Percentiles rank a stretch among this genome's conserved stretches.
These are phyloP conservation scores for Pycnomerus fuliginosus DNA, from an alignment of 2,888 invertebrate species.

Conservation along the genomic window DNA sequence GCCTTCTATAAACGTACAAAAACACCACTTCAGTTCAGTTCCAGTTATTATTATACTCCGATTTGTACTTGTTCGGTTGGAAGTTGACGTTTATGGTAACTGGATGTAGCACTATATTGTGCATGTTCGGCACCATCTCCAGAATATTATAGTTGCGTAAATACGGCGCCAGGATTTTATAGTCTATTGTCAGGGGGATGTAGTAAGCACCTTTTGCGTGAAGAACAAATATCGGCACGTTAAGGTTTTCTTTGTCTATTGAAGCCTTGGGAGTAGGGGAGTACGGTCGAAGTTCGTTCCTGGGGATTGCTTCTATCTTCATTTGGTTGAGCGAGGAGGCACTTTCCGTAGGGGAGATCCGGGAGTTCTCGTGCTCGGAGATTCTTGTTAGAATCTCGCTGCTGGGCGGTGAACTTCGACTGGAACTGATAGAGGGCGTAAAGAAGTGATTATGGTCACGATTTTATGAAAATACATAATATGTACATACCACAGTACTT, in stretches of 20 bases:
- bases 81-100: constrained; percentile 90
- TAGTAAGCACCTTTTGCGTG: constrained; percentile 89
- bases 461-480: no score
- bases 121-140: constrained; percentile 56
- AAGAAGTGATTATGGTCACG: no score
- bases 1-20: constrained; percentile 32
- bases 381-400: constrained; percentile 47
- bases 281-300: constrained; percentile 30
- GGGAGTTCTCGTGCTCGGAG: constrained; percentile 43
- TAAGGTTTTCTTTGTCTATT: constrained; percentile 49
- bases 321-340: constrained; percentile 34
- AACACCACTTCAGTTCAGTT: constrained; percentile 10
- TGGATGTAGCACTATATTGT: constrained; percentile 72
- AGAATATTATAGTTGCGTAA: constrained; percentile 64
- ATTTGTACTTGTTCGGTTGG: constrained; percentile 40
- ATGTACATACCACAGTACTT: no score
- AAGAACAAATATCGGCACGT: constrained; percentile 86
- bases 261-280: constrained; percentile 30
- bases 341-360: constrained; percentile 42
- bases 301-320: constrained; percentile 30
- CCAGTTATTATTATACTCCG: constrained; percentile 28
- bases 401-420: constrained; percentile 48
- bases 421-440: constrained; percentile 40
- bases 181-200: constrained; percentile 81
- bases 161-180: constrained; percentile 69